phyloP scores from a whole-genome alignment of 2,888 invertebrate genomes.

The Pseudococcus longispinus region DNA sequence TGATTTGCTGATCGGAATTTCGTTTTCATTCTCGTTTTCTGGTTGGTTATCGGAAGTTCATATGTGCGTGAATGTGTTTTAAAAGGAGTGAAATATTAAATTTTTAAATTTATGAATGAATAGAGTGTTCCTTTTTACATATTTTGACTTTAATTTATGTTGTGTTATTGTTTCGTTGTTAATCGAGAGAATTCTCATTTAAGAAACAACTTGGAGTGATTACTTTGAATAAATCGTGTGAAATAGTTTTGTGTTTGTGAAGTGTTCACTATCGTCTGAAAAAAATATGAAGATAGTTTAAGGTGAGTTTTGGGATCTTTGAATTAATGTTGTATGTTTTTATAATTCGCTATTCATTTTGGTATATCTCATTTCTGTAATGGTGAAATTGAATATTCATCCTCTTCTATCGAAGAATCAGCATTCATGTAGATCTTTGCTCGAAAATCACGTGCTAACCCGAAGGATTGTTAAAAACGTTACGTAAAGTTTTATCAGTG shows the following conservation, averaged over 20 bases:
- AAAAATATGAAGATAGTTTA: background rate
- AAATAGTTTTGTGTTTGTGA: background rate
- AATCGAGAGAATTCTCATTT: background rate
- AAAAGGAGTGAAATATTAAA: background rate
- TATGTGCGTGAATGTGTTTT: constrained; percentile 12
- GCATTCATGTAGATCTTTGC: too few relatives aligned
- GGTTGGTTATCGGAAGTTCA: background rate
- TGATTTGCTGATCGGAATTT: background rate
- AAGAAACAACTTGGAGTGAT: background rate
- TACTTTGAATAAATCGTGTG: background rate
- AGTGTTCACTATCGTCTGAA: background rate
- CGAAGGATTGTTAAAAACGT: too few relatives aligned
- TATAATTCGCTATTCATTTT: too few relatives aligned
- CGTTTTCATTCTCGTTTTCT: constrained; percentile 12
- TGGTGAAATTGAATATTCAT: too few relatives aligned
- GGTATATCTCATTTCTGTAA: too few relatives aligned
- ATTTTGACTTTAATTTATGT: background rate
- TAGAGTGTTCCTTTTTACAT: background rate
- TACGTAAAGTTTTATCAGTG: too few relatives aligned
- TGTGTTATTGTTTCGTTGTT: background rate
- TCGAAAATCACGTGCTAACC: too few relatives aligned
- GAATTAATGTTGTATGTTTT: background rate
- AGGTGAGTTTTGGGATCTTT: background rate
- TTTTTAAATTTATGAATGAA: background rate
- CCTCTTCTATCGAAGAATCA: too few relatives aligned